Base-by-base conservation (phyloP, 2,113 vertebrate genomes). In the Cyprinus carpio region DNA sequence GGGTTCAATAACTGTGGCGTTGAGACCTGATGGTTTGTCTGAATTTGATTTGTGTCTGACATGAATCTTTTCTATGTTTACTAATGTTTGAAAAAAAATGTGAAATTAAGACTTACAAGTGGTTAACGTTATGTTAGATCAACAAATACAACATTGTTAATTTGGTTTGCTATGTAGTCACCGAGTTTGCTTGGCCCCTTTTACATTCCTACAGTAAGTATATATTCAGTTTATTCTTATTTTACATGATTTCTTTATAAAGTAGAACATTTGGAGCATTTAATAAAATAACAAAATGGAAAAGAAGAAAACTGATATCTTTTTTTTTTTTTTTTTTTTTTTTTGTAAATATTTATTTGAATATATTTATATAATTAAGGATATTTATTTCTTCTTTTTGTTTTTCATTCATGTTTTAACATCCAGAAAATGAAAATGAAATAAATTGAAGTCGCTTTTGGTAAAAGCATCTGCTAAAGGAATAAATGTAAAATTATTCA, bases 21-120 rank as follows among this genome's bases (percentile, higher is more conserved):
- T 40, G 76, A 79, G 54, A 60, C 31, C 56, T 62, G 76, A 10
- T 43, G 76, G 11, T 79, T 79, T 79, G 54, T 51, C 56, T 37
- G 23, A 34, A 16, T 43, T 79, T 10, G 6, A 79, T 58, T 62
- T 43, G 31, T 60, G 31, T 60, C 13, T 15, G 6, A 8, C 34
- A 60, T 79, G 6, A 78, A n/a, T 37, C 31, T 60, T 60, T n/a
- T 37, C 29, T 78, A 9, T 56, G 51, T 78, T 78, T 60, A 60
- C 54, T 37, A 3, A 79, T 25, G 31, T 43, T 58, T 23, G 23
- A 25, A 1, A 23, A 18, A 25, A 25, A 62, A 16, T 79, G 31
- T 40, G 34, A 13, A 62, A 25, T n/a, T 4, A 34, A 56, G 13
- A 58, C 18, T 56, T 77, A 23, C 27, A 77, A 13, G 25, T 77